A percentile compares a stretch with the other conserved stretches of the same genome.
These are phyloP conservation scores for Elanus axillaris DNA, from an alignment of 2,113 vertebrate genomes.

Conservation along the genomic window DNA sequence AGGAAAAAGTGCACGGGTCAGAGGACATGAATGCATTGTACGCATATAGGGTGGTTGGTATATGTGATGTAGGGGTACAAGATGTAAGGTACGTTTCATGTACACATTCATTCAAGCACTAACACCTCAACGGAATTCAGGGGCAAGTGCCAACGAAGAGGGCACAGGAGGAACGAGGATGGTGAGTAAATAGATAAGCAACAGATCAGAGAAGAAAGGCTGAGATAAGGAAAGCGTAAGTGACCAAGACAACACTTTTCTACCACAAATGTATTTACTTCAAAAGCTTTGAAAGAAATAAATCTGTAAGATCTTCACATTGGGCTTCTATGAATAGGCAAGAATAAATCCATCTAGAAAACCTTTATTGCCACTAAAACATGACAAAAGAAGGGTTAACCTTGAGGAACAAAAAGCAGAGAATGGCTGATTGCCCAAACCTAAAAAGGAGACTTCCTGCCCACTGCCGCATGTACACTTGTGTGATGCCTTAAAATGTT, in stretches of 20 bases:
- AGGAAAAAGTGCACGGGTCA: background rate
- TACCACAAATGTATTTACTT: background rate
- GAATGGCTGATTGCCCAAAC: background rate
- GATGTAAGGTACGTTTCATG: background rate
- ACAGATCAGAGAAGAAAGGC: background rate
- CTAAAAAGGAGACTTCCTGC: background rate
- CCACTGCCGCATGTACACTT: background rate
- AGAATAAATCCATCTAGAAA: background rate
- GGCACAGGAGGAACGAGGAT: background rate
- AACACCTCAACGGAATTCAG: background rate
- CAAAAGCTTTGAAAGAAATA: background rate
- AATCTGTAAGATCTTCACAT: background rate
- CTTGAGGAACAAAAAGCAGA: background rate
- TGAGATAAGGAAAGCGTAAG: background rate
- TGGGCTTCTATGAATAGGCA: background rate
- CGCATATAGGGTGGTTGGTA: background rate
- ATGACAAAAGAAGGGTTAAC: background rate
- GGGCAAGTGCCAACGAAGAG: background rate
- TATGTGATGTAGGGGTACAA: background rate
- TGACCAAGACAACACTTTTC: background rate
- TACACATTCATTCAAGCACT: background rate
- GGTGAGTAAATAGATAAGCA: background rate
- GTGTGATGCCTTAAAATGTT: background rate
- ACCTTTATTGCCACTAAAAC: background rate
- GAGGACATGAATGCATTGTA: accelerated